Base-by-base conservation (phyloP, 2,113 vertebrate genomes). In the Ramphastos sulfuratus region DNA sequence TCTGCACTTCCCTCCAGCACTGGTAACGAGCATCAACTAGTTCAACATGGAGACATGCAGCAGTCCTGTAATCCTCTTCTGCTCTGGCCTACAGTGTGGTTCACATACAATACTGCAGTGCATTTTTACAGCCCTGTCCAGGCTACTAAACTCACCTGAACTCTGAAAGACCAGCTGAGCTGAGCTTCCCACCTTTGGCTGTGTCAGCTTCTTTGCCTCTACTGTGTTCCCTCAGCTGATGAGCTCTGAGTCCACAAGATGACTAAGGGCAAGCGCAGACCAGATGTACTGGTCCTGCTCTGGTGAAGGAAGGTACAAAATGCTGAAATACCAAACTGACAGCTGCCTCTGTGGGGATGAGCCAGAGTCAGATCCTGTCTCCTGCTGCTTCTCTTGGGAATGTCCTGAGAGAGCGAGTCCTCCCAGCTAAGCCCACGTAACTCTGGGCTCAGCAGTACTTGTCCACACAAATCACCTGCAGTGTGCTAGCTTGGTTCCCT, bases 171-270 rank as follows among this genome's bases (percentile, higher is more conserved):
- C 21, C 46, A 66, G 67, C 67, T 70, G 64, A 63, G 60, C 64
- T 82, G 64, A 66, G 60, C 64, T 82, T 33, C 20, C 15, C 20
- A 15, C 19, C 25, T 92, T 65, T 44, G 48, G 4, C 1, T 30
- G 23, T 80, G 75, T 31, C 64, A 74, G 71, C 64, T 80, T 69
- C 55, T 92, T 87, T 89, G 60, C 60, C 8, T 52, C 24, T 64
- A 46, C 83, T 33, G 1, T 28, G 30, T 64, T 75, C 73, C 55
- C 58, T 33, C 3, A 10, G 31, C 59, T 74, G 72, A 46, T 63
- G 31, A 77, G 82, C 48, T 87, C 44, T 11, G 16, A 50, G 58
- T n/a, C 83, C 27, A 33, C 37, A 67, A 58, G 54, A 20, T 75
- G 70, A 75, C 58, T 48, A 54, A 78, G 58, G 58, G 33, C 0